These are phyloP conservation scores for Drosophila miranda DNA, from an alignment of 1,140 invertebrate genomes.

Conservation along the genomic window DNA sequence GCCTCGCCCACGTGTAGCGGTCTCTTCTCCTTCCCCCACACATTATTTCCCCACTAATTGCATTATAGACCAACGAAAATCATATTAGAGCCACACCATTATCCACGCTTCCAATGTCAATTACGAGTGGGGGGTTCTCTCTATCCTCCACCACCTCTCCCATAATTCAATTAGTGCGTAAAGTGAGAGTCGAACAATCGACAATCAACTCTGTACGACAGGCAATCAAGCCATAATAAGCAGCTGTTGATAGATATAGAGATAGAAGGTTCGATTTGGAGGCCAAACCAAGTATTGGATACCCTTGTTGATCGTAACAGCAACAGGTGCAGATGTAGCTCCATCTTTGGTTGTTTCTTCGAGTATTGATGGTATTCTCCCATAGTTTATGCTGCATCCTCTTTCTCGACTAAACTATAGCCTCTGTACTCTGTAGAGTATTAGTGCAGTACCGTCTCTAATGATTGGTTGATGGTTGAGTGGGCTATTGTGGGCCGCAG, in stretches of 20 bases:
- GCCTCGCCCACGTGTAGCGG: slow-evolving; percentile 25
- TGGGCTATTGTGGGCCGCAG: slow-evolving; percentile 24
- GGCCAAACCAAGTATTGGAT: too few relatives aligned
- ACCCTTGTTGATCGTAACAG: too few relatives aligned
- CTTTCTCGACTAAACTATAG: too few relatives aligned
- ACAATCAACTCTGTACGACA: slow-evolving; percentile 40
- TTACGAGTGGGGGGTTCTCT: slow-evolving; percentile 35
- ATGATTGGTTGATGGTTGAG: slow-evolving; percentile 30
- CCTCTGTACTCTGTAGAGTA: slow-evolving; percentile 1
- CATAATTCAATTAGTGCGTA: slow-evolving; percentile 72
- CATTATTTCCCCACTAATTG: slow-evolving; percentile 38
- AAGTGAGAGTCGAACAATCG: slow-evolving; percentile 56
- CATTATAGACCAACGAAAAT: slow-evolving; percentile 43
- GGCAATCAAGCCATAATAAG: slow-evolving; percentile 53
- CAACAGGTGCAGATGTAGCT: too few relatives aligned
- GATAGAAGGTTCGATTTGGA: neutral
- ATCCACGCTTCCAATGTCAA: slow-evolving; percentile 47
- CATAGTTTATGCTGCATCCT: too few relatives aligned
- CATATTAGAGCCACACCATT: slow-evolving; percentile 44
- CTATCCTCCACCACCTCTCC: neutral
- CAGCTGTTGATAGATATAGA: slow-evolving; percentile 24
- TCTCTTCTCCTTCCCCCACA: neutral
- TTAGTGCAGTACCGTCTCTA: neutral
- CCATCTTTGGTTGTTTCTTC: too few relatives aligned
- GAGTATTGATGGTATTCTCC: too few relatives aligned